Percentiles rank a stretch among this genome's conserved stretches.
Evolutionary conservation across 2,113 vertebrate genomes (phyloP).

Genomic region (Anguilla japonica): DNA sequence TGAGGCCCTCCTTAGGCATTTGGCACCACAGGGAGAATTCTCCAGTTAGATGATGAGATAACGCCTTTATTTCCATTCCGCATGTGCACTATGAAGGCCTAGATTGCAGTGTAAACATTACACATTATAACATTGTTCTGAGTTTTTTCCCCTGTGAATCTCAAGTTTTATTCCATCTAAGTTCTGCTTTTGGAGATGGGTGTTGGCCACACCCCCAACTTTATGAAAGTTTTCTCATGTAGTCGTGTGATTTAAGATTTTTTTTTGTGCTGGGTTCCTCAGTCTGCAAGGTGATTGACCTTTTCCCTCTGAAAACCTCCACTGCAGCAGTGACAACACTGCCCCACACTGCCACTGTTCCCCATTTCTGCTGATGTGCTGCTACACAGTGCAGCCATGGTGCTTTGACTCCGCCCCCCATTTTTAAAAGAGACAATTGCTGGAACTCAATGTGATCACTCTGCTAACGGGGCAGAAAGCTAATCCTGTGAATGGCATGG

Average conservation of each 20-base stretch:
- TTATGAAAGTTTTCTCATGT: not conserved
- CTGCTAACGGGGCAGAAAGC: conserved; percentile 18
- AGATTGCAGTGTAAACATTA: not conserved
- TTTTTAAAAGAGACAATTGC: conserved; percentile 1
- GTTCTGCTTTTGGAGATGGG: not conserved
- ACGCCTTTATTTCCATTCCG: conserved; percentile 54
- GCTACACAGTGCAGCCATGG: not conserved
- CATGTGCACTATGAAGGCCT: conserved; percentile 42
- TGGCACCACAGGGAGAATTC: conserved; percentile 60
- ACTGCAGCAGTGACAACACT: not conserved
- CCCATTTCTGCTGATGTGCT: not conserved
- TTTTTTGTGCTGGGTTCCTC: not conserved
- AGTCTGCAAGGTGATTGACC: not conserved
- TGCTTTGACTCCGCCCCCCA: not conserved
- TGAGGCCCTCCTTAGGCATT: conserved; percentile 62
- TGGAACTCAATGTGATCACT: not conserved
- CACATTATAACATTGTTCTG: not conserved
- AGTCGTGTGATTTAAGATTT: not conserved
- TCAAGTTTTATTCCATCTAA: not conserved
- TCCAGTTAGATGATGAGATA: conserved; percentile 57
- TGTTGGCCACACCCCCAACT: not conserved
- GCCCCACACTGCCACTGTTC: not conserved
- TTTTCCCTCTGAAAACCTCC: not conserved
- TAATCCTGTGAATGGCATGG: conserved; percentile 31
- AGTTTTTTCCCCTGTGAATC: not conserved